Percentiles rank a stretch among this genome's conserved stretches.
These are phyloP conservation scores for Caenorhabditis sp. DNA, from an alignment of 2,888 invertebrate genomes.

Conservation along the genomic window DNA sequence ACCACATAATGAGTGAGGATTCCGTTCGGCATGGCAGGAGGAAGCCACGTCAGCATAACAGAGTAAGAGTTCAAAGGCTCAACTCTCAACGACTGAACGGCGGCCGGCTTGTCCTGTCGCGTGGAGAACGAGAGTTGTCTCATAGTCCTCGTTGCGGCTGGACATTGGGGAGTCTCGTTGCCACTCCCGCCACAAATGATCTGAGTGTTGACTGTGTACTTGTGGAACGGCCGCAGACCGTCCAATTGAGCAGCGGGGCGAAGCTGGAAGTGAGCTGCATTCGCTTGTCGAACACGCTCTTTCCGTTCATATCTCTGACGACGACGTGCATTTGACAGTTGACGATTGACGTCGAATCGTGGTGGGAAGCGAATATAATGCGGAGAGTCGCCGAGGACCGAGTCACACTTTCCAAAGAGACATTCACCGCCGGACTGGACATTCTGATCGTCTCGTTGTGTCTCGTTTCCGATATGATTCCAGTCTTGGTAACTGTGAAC, in stretches of 20 bases:
- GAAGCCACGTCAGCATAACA: conserved; percentile 72
- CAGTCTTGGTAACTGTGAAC: conserved; percentile 77
- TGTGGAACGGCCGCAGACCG: conserved; percentile 75
- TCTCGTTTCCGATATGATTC: conserved; percentile 75
- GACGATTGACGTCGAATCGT: conserved; percentile 26
- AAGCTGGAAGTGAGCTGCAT: conserved; percentile 52
- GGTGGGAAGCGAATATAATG: conserved; percentile 26
- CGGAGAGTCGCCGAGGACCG: conserved; percentile 55
- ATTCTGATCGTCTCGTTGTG: conserved; percentile 72
- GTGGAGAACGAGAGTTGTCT: conserved; percentile 70
- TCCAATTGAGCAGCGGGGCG: conserved; percentile 67
- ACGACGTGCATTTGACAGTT: conserved; percentile 71
- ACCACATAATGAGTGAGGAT: conserved; percentile 73
- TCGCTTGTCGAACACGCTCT: conserved; percentile 69
- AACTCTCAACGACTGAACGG: conserved; percentile 66
- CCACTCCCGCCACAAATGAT: conserved; percentile 54
- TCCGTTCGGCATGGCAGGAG: conserved; percentile 76
- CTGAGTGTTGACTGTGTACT: conserved; percentile 74
- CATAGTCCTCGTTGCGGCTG: conserved; percentile 68
- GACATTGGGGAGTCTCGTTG: conserved; percentile 55
- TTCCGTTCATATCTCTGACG: conserved; percentile 70
- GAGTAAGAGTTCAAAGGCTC: conserved; percentile 72
- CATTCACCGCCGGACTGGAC: conserved; percentile 71
- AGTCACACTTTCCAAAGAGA: conserved; percentile 68
- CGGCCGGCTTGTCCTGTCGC: conserved; percentile 72